These are phyloP conservation scores for Onychorhynchus coronatus DNA, from an alignment of 2,113 vertebrate genomes.

Conservation along the genomic window DNA sequence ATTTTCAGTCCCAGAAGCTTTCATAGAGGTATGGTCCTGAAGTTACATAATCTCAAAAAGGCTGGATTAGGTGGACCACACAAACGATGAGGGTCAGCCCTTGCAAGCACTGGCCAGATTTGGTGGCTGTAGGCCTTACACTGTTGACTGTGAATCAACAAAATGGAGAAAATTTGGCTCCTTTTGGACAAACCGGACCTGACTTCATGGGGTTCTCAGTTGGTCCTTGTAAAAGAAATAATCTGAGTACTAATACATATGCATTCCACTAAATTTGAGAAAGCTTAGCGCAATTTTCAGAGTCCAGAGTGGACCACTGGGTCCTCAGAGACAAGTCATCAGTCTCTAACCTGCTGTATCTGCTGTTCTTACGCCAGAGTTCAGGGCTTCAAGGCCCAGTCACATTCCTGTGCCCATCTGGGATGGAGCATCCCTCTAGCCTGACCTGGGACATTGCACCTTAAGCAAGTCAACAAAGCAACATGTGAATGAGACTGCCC, in stretches of 20 bases:
- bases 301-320: background rate
- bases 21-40: background rate
- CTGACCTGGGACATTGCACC: background rate
- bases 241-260: background rate
- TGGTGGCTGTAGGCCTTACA: fast-evolving
- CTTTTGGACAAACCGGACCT: background rate
- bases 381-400: background rate
- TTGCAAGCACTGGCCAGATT: background rate
- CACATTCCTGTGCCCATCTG: background rate
- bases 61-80: background rate
- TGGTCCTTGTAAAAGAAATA: background rate
- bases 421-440: background rate
- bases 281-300: background rate
- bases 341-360: background rate
- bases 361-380: background rate
- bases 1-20: background rate
- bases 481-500: background rate
- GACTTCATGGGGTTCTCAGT: background rate
- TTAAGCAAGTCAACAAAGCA: background rate
- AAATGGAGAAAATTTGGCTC: background rate
- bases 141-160: background rate
- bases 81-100: background rate
- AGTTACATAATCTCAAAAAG: background rate
- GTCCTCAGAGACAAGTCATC: background rate
- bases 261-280: background rate